phyloP scores from a whole-genome alignment of 2,113 vertebrate species.

The Ascaphus truei region DNA sequence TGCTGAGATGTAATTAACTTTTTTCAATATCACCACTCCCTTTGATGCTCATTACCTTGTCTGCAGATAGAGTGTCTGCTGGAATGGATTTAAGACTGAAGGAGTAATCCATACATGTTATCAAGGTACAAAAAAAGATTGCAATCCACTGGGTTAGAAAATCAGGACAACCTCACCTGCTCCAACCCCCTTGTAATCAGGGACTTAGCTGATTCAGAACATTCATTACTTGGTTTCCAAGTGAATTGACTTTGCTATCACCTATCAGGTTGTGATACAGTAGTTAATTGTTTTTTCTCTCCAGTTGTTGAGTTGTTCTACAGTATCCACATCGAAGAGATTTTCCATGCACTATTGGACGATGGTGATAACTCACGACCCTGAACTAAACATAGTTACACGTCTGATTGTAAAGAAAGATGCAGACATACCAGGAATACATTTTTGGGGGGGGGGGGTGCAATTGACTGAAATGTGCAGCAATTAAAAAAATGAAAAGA shows the following conservation, averaged over 20 bases:
- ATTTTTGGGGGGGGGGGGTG: no score
- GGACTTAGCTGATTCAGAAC: background rate
- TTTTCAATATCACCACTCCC: constrained; percentile 7
- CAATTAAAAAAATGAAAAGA: no score
- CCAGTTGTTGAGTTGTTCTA: background rate
- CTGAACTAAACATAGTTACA: no score
- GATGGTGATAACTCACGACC: background rate
- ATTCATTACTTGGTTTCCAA: constrained; percentile 25
- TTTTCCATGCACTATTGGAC: background rate
- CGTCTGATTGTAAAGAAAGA: background rate
- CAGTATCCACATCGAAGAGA: background rate
- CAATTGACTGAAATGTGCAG: no score
- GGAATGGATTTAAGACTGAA: constrained; percentile 7
- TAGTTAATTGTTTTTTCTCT: constrained; percentile 21
- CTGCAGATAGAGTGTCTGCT: background rate
- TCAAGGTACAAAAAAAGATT: constrained; percentile 22
- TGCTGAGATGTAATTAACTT: constrained; percentile 12
- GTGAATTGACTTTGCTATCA: constrained; percentile 27
- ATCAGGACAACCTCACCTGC: constrained; percentile 3
- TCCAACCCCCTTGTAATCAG: constrained; percentile 6
- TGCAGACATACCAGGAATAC: background rate
- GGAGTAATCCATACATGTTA: constrained; percentile 20
- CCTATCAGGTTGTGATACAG: constrained; percentile 5
- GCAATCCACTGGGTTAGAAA: constrained; percentile 19
- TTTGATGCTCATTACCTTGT: constrained; percentile 15